These are phyloP conservation scores for Actias luna DNA, from an alignment of 2,888 invertebrate species.

Conservation along the genomic window DNA sequence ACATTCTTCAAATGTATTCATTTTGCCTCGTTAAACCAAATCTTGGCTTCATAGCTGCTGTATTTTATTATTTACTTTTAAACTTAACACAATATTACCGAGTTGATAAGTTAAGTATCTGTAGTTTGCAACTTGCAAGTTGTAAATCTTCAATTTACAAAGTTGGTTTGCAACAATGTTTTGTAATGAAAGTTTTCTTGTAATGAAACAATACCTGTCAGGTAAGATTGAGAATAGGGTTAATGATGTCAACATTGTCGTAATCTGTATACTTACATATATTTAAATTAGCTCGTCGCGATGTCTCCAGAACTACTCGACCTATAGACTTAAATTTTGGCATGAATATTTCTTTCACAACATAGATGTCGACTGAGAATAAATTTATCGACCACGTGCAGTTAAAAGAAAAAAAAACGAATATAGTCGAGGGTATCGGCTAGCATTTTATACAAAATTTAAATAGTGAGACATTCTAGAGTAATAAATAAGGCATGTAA, in stretches of 20 bases:
- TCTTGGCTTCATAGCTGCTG: constrained; percentile 56
- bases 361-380: too few relatives aligned
- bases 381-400: too few relatives aligned
- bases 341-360: too few relatives aligned
- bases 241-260: background rate
- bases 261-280: too few relatives aligned
- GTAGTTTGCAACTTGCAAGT: constrained; percentile 7
- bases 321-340: too few relatives aligned
- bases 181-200: background rate
- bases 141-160: constrained; percentile 1
- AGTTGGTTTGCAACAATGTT: constrained; percentile 1
- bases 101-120: constrained; percentile 10
- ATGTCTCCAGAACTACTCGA: too few relatives aligned
- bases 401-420: too few relatives aligned
- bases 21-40: constrained; percentile 59
- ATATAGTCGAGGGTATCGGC: too few relatives aligned
- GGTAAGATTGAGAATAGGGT: background rate
- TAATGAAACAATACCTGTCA: constrained; percentile 1
- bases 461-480: too few relatives aligned
- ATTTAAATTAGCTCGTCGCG: too few relatives aligned
- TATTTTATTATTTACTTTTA: constrained; percentile 31
- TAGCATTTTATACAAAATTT: too few relatives aligned
- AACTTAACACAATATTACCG: constrained; percentile 16
- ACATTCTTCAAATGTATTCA: constrained; percentile 65
- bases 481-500: too few relatives aligned